A percentile compares a stretch with the other conserved stretches of the same genome.
Evolutionary conservation across 2,113 vertebrate species (phyloP).

Genomic region (Nesoenas mayeri): DNA sequence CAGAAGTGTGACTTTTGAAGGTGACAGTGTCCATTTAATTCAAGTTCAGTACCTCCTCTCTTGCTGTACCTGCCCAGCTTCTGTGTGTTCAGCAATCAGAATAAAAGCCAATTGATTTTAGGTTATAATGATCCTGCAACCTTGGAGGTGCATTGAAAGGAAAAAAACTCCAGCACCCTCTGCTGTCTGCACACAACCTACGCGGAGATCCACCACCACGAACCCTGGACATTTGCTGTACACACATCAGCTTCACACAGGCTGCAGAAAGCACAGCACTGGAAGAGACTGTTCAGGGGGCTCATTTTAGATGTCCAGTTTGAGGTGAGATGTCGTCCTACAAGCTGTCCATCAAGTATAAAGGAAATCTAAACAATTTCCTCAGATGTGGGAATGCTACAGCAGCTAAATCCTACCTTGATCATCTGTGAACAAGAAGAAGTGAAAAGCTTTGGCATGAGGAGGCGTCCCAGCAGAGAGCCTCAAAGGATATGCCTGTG

Average conservation of each 20-base stretch:
- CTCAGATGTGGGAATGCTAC: background rate
- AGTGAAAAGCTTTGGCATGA: background rate
- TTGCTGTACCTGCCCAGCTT: constrained; percentile 17
- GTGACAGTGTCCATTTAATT: background rate
- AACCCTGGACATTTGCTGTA: rapidly evolving
- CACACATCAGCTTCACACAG: background rate
- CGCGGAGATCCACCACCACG: background rate
- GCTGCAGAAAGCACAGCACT: background rate
- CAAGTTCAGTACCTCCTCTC: background rate
- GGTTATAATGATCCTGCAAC: background rate
- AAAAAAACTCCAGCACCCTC: constrained; percentile 71
- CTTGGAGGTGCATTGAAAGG: constrained; percentile 38
- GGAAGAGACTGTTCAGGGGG: too few relatives aligned
- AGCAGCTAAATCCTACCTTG: background rate
- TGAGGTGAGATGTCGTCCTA: background rate
- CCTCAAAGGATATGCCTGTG: background rate
- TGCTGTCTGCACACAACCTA: constrained; percentile 57
- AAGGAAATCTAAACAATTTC: background rate
- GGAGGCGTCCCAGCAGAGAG: background rate
- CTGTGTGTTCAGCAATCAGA: constrained; percentile 35
- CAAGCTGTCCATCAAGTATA: background rate
- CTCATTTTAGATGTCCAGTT: background rate
- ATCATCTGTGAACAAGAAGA: background rate
- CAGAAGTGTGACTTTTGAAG: constrained; percentile 1
- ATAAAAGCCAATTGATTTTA: constrained; percentile 43